phyloP scores from a whole-genome alignment of 2,797 vertebrate species.

The Buceros bicornis region DNA sequence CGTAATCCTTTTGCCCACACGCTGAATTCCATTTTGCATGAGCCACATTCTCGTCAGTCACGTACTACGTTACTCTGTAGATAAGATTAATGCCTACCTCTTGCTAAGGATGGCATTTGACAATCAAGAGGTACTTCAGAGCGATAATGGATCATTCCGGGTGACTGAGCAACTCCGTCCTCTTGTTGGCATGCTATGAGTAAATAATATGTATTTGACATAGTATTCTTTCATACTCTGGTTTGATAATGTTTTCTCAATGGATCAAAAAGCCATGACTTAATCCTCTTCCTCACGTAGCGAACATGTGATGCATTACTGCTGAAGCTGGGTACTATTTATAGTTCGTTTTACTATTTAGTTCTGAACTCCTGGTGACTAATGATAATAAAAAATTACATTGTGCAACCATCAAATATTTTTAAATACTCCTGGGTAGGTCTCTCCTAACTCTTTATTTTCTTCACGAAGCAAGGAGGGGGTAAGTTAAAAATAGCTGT shows the following conservation, averaged over 20 bases:
- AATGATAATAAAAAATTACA: neutral
- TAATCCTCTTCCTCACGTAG: neutral
- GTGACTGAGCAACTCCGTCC: neutral
- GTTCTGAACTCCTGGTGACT: neutral
- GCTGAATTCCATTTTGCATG: neutral
- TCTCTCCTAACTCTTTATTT: neutral
- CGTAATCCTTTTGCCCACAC: neutral
- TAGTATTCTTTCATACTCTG: neutral
- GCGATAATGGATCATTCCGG: neutral
- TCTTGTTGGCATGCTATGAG: neutral
- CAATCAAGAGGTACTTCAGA: neutral
- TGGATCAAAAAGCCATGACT: neutral
- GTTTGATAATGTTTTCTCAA: neutral
- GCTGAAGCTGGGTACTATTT: neutral
- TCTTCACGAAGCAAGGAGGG: neutral
- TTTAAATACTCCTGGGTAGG: neutral
- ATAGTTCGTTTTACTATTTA: neutral
- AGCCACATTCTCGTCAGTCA: neutral
- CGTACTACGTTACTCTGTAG: accelerated
- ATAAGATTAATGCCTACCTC: neutral
- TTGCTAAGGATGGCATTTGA: neutral
- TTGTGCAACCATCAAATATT: neutral
- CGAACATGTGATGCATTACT: neutral
- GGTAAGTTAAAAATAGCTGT: neutral
- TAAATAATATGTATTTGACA: neutral